phyloP scores from a whole-genome alignment of 2,888 invertebrate species.

The Nemurella pictetii region DNA sequence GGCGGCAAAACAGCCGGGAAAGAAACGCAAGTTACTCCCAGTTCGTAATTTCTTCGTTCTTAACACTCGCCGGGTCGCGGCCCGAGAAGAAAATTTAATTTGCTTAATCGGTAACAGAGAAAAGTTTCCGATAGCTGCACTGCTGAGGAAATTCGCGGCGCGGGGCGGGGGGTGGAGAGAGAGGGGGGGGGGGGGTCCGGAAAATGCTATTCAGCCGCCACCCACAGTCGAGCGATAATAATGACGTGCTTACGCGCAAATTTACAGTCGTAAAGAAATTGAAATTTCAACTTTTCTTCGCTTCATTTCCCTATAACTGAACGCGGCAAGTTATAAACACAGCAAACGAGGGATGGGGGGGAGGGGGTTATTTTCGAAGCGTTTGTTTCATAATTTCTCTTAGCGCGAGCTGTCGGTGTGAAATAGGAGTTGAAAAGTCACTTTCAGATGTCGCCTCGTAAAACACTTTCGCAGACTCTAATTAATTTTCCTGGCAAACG shows the following conservation, averaged over 20 bases:
- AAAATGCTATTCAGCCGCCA: not conserved
- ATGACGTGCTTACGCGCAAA: slow-evolving; percentile 26
- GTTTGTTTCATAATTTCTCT: slow-evolving; percentile 20
- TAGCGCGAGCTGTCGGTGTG: not conserved
- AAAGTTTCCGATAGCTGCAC: slow-evolving; percentile 23
- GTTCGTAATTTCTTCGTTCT: slow-evolving; percentile 37
- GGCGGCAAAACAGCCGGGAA: slow-evolving; percentile 38
- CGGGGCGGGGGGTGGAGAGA: not conserved
- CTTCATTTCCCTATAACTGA: slow-evolving; percentile 13
- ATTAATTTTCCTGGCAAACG: slow-evolving; percentile 8
- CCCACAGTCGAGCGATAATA: slow-evolving; percentile 13
- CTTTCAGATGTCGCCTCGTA: slow-evolving; percentile 26
- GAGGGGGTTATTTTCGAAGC: not conserved
- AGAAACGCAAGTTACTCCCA: slow-evolving; percentile 32
- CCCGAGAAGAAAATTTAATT: slow-evolving; percentile 38
- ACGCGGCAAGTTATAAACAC: not conserved
- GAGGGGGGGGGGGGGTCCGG: not conserved
- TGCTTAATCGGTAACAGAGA: slow-evolving; percentile 38
- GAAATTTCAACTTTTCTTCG: slow-evolving; percentile 27
- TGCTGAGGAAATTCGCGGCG: not conserved
- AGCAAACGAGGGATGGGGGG: not conserved
- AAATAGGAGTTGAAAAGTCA: slow-evolving; percentile 16
- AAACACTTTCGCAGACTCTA: slow-evolving; percentile 7
- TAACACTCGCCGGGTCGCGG: not conserved
- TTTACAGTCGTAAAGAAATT: slow-evolving; percentile 35